Evolutionary conservation across 35 echinoderm and acorn worm genomes (phyloP), one percentile per base, ranked within the genome.

Genomic region (Strongylocentrotus purpuratus): DNA sequence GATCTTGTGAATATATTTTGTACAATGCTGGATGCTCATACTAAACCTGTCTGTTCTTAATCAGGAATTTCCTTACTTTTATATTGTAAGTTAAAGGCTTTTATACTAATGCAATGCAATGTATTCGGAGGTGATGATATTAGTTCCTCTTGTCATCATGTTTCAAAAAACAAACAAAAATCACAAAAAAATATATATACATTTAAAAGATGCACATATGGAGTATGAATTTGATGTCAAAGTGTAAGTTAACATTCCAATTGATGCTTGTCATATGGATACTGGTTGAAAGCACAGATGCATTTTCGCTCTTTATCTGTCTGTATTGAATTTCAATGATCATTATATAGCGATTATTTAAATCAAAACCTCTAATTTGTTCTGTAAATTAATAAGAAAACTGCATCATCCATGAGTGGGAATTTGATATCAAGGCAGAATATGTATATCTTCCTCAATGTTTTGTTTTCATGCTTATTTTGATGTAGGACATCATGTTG

Each of bases 11-110:
- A 78, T 78, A 78, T 78, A 78, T 78, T 78, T 78, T 78, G 65
- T 78, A 78, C 65, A 78, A 78, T 78, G 65, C 65, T 78, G 65
- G 28, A 28, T 78, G 28, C 65, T 78, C 65, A 78, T 78, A n/a
- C 65, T 55, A 55, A 55, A 55, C 50, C 10, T 55, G 50, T 55
- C 50, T 55, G 10, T 55, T 55, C 50, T n/a, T 78, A 78, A 78
- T 78, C 65, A 78, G 65, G 65, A 78, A 78, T 78, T 78, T n/a
- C 65, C 65, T 78, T 78, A 78, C 65, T 78, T 78, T 78, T 78
- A 78, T n/a, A 78, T 55, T 78, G 65, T n/a, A 78, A 78, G 65
- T 78, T 78, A 78, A 78, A 78, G 28, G 1, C 7, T 78, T 78
- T 78, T 78, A 78, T 78, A 78, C 65, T 7, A 78, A 78, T n/a